phyloP scores from a whole-genome alignment of 2,113 vertebrate species.

The Pionites leucogaster region DNA sequence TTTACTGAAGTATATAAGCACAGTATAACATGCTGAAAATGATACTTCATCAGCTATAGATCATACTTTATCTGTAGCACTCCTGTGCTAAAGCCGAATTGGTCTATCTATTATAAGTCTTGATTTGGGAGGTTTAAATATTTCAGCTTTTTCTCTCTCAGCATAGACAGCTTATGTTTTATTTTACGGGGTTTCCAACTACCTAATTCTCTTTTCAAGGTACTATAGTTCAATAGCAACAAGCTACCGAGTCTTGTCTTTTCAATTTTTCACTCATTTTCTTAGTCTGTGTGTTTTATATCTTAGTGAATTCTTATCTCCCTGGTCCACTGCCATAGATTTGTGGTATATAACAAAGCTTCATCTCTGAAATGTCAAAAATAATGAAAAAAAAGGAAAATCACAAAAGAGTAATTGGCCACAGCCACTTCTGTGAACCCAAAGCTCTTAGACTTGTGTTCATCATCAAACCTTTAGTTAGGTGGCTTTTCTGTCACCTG shows the following conservation, averaged over 20 bases:
- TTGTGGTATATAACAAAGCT: slow-evolving; percentile 50
- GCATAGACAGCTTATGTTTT: slow-evolving; percentile 18
- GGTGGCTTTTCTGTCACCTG: not conserved
- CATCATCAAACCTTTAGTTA: not conserved
- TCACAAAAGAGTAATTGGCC: slow-evolving; percentile 34
- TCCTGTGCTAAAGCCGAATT: not conserved
- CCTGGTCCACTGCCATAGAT: slow-evolving; percentile 8
- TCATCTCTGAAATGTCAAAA: slow-evolving; percentile 58
- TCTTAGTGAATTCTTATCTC: slow-evolving; percentile 56
- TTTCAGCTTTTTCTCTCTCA: slow-evolving; percentile 35
- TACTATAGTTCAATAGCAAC: slow-evolving; percentile 32
- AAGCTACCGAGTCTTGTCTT: slow-evolving; percentile 48
- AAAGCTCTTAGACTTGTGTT: slow-evolving; percentile 19
- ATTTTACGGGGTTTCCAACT: slow-evolving; percentile 13
- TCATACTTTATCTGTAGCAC: not conserved
- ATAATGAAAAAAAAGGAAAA: slow-evolving; percentile 52
- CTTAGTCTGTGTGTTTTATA: slow-evolving; percentile 26
- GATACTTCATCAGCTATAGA: not conserved
- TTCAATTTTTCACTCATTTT: slow-evolving; percentile 67
- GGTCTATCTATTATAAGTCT: not conserved
- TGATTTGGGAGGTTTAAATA: slow-evolving; percentile 50
- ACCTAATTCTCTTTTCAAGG: slow-evolving; percentile 1
- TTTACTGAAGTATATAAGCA: not conserved
- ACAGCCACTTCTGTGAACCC: not conserved
- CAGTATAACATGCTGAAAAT: not conserved